These are phyloP conservation scores for Syritta pipiens DNA, from an alignment of 2,888 invertebrate species.

Conservation along the genomic window DNA sequence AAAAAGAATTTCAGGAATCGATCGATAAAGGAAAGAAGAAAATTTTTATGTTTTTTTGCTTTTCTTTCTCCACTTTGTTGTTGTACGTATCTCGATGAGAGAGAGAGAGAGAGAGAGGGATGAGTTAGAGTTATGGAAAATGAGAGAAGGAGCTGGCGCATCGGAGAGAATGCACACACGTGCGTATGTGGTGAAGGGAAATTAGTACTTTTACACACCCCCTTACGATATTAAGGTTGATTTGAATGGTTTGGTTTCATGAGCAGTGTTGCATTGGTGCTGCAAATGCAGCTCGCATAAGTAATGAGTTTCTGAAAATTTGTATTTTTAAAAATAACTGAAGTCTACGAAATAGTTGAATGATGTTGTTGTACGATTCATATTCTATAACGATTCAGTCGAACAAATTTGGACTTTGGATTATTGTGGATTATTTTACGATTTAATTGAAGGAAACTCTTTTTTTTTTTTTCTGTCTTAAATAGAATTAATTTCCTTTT, in stretches of 20 bases:
- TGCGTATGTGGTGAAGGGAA: slow-evolving; percentile 44
- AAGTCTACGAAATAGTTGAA: too few species aligned
- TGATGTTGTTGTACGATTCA: too few species aligned
- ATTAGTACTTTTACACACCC: slow-evolving; percentile 62
- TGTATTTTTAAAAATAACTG: too few species aligned
- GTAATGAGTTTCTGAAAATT: not conserved
- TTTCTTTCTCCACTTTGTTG: slow-evolving; percentile 3
- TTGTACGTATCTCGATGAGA: slow-evolving; percentile 11
- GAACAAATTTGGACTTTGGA: too few species aligned
- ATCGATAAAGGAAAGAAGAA: slow-evolving; percentile 63
- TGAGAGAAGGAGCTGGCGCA: slow-evolving; percentile 38
- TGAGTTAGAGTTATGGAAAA: slow-evolving; percentile 38
- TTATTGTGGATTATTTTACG: too few species aligned
- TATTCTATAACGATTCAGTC: too few species aligned
- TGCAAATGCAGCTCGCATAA: too few species aligned
- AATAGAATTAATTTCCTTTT: too few species aligned
- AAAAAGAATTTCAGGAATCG: slow-evolving; percentile 52
- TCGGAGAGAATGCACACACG: slow-evolving; percentile 54
- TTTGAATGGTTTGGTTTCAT: slow-evolving; percentile 16
- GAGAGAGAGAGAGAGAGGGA: too few species aligned
- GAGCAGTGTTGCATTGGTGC: slow-evolving; percentile 54
- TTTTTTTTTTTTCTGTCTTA: too few species aligned
- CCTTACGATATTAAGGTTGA: slow-evolving; percentile 31
- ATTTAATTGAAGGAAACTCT: too few species aligned
- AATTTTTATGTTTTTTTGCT: slow-evolving; percentile 34